These are phyloP conservation scores for Villa cingulata DNA, from an alignment of 2,888 invertebrate genomes.

Conservation along the genomic window DNA sequence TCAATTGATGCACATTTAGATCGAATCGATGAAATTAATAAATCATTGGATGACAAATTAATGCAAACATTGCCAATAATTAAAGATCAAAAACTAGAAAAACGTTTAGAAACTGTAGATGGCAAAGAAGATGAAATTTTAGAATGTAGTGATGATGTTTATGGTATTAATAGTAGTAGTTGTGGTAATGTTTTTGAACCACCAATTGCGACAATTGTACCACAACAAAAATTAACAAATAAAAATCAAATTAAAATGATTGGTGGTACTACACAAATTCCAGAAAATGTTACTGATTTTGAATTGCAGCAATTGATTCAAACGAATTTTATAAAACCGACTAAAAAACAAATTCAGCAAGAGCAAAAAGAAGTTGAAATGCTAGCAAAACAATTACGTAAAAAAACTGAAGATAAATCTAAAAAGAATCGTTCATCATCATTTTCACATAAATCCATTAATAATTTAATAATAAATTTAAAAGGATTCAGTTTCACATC, in stretches of 20 bases:
- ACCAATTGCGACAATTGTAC: too few species aligned
- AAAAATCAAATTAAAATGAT: background rate
- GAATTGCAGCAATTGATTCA: background rate
- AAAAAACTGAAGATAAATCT: background rate
- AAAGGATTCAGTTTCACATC: conserved; percentile 28
- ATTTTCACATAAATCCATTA: conserved; percentile 33
- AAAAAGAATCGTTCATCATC: conserved; percentile 26
- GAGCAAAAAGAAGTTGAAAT: background rate
- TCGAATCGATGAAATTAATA: conserved; percentile 32
- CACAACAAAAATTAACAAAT: background rate
- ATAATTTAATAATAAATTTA: conserved; percentile 28
- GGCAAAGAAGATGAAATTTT: background rate
- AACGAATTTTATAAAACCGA: background rate
- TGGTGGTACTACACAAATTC: background rate
- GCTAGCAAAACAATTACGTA: background rate
- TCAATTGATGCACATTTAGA: conserved; percentile 34
- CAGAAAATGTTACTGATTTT: background rate
- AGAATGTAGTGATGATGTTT: background rate
- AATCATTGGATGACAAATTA: conserved; percentile 29
- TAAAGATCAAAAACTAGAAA: background rate
- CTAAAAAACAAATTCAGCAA: background rate
- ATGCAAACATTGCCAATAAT: conserved; percentile 24
- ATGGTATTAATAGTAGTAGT: background rate
- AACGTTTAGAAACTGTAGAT: background rate
- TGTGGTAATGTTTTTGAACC: background rate